Evolutionary conservation across 2,888 invertebrate species (phyloP).

Genomic region (Stenolophus ochropezus): DNA sequence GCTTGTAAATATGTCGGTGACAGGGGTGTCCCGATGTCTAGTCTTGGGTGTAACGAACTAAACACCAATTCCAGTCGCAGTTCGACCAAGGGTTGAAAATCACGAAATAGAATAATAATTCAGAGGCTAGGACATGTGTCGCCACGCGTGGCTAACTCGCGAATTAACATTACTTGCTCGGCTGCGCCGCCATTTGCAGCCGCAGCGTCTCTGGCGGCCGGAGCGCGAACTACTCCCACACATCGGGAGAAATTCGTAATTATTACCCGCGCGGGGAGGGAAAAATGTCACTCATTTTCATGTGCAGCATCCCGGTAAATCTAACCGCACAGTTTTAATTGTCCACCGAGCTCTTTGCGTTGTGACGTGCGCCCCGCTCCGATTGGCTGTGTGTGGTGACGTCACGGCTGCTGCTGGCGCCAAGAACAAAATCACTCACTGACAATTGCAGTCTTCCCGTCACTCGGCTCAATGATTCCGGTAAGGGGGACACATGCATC

Average conservation of each 20-base stretch:
- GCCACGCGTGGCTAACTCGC: slow-evolving; percentile 66
- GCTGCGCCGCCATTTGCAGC: slow-evolving; percentile 65
- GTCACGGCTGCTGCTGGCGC: neutral
- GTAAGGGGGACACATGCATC: too few species aligned
- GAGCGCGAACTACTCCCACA: slow-evolving; percentile 44
- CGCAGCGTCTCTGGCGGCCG: slow-evolving; percentile 60
- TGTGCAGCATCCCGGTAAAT: slow-evolving; percentile 46
- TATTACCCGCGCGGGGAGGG: slow-evolving; percentile 6
- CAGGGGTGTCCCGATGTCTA: neutral
- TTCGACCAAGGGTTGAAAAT: slow-evolving; percentile 39
- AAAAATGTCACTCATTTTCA: slow-evolving; percentile 59
- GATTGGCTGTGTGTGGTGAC: slow-evolving; percentile 34
- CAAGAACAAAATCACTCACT: neutral
- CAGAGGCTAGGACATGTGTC: slow-evolving; percentile 65
- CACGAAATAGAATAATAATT: slow-evolving; percentile 64
- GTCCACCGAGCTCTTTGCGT: slow-evolving; percentile 16
- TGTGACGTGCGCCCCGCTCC: slow-evolving; percentile 10
- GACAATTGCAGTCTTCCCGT: too few species aligned
- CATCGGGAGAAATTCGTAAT: slow-evolving; percentile 46
- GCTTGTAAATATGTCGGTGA: slow-evolving; percentile 7
- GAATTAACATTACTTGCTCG: slow-evolving; percentile 66
- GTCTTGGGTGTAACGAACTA: slow-evolving; percentile 9
- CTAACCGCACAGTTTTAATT: slow-evolving; percentile 52
- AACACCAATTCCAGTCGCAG: neutral
- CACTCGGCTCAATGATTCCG: neutral